Conservation (phyloP, 2,113 vertebrate species). For the Chionomys nivalis region DNA sequence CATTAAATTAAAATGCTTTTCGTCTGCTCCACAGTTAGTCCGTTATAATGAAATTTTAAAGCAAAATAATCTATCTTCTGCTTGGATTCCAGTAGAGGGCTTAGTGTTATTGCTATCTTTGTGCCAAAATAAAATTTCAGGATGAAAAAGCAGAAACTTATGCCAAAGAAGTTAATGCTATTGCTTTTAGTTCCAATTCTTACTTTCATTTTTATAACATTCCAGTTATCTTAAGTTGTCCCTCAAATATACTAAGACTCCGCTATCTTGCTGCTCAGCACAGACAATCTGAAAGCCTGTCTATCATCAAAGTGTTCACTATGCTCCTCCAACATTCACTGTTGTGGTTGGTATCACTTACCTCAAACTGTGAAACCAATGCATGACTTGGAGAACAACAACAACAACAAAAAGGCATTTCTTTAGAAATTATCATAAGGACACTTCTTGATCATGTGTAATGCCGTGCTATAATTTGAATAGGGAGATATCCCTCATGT, state of each 20-base stretch:
- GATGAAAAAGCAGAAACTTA: slow-evolving; percentile 79
- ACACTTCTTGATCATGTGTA: neutral
- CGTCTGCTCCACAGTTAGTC: slow-evolving; percentile 37
- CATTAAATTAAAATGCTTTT: slow-evolving; percentile 64
- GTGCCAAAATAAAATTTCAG: slow-evolving; percentile 73
- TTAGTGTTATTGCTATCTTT: slow-evolving; percentile 68
- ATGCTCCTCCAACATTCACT: slow-evolving; percentile 13
- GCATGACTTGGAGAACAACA: neutral
- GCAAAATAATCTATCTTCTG: slow-evolving; percentile 65
- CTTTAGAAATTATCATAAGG: neutral
- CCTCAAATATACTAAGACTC: neutral
- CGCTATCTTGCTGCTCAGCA: neutral
- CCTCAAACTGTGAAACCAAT: slow-evolving; percentile 25
- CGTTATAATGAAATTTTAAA: slow-evolving; percentile 68
- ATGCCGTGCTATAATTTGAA: neutral
- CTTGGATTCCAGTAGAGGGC: slow-evolving; percentile 50
- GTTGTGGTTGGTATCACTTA: neutral
- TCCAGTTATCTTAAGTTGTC: slow-evolving; percentile 49
- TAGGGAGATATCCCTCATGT: neutral
- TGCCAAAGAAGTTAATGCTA: slow-evolving; percentile 75
- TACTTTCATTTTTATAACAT: slow-evolving; percentile 72
- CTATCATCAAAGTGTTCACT: slow-evolving; percentile 48
- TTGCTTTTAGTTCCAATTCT: slow-evolving; percentile 66
- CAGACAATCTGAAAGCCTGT: slow-evolving; percentile 35
- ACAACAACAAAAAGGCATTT: neutral